Conservation (phyloP, 2,113 vertebrate species). For the Shinisaurus crocodilurus region DNA sequence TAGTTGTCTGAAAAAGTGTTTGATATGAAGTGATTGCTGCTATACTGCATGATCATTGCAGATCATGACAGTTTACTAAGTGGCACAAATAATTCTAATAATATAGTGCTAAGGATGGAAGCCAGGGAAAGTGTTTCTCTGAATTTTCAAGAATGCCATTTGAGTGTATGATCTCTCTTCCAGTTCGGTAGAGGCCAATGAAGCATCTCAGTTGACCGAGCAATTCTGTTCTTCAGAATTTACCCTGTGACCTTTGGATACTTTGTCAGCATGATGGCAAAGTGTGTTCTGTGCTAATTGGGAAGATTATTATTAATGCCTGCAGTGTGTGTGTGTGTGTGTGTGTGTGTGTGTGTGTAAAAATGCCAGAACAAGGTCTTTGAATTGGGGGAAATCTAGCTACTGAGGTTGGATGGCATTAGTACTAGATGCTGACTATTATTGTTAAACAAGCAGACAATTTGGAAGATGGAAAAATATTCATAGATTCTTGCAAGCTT, state of each 20-base stretch:
- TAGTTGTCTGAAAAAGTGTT: neutral
- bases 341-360: no score
- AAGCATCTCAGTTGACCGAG: neutral
- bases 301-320: conserved; percentile 2
- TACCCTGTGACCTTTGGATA: conserved; percentile 14
- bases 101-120: neutral
- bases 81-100: neutral
- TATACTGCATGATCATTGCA: neutral
- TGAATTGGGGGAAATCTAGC: neutral
- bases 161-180: conserved; percentile 12
- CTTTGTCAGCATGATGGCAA: neutral
- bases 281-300: conserved; percentile 13
- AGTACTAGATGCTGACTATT: neutral
- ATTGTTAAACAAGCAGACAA: conserved; percentile 1
- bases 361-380: neutral
- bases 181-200: neutral
- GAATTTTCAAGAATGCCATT: neutral
- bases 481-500: neutral
- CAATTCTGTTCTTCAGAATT: conserved; percentile 17
- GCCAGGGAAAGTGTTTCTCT: neutral
- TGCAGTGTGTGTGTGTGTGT: neutral
- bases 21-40: neutral
- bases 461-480: neutral
- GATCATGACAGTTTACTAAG: neutral
- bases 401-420: no score